Evolutionary conservation across 2,888 invertebrate species (phyloP), one percentile per base, ranked within the genome.

Genomic region (Rhyacophila evoluta): DNA sequence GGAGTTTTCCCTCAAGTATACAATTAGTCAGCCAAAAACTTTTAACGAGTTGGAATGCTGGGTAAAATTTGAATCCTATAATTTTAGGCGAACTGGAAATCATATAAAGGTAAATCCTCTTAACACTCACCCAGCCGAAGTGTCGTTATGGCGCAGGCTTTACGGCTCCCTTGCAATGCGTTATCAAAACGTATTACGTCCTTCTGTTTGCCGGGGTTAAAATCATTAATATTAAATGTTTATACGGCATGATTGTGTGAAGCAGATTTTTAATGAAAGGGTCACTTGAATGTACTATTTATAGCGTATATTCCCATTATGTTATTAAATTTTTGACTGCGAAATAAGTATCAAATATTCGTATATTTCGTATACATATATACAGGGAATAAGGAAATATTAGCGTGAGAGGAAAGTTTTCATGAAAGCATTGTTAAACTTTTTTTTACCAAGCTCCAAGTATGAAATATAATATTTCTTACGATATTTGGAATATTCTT

Each of bases 21-120:
- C 55, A 55, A 55, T 55, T 55, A 55, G 25, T 55, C 55, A 55
- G 55, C 55, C 55, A 55, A 55, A 55, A 55, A 55, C 25, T 55
- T 55, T 55, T 55, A 55, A 55, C 25, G 55, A 55, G 55, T 55
- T 55, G 55, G 10, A 55, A 25, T 55, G 25, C 10, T 6, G 19
- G 19, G 55, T 55, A 55, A 55, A 55, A 25, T 55, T 55, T 55
- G 55, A 55, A 55, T 55, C 55, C 55, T 55, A 55, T 55, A 19
- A 55, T 55, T 55, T 55, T 25, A 55, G 55, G 55, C 55, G 0
- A 19, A 55, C 8, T 25, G 55, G 55, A 55, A 55, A 55, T 55
- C 55, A 55, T 55, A 55, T 55, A 55, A 55, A 55, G 55, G 25
- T 55, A 55, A 55, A 55, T 55, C 55, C 55, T 55, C 25, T 55